Evolutionary conservation across 2,888 invertebrate species (phyloP).

Genomic region (Caenorhabditis zanzibari): DNA sequence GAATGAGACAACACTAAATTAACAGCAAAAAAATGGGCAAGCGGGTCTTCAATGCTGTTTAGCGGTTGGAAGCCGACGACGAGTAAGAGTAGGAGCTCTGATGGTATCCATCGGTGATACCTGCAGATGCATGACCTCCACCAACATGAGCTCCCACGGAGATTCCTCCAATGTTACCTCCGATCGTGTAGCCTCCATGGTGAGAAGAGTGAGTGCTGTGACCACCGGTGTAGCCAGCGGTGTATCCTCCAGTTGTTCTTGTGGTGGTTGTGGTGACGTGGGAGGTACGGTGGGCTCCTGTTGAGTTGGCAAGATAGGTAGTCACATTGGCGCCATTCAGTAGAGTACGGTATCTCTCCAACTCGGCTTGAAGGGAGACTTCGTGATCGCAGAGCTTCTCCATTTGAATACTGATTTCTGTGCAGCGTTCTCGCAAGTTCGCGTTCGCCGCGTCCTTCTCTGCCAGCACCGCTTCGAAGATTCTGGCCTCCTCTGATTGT

Average conservation of each 20-base stretch:
- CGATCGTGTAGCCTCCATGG: constrained; percentile 12
- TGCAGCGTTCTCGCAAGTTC: constrained; percentile 54
- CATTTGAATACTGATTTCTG: constrained; percentile 60
- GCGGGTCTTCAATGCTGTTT: neutral
- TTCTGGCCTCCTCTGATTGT: constrained; percentile 35
- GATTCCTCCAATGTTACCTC: constrained; percentile 41
- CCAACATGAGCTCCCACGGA: constrained; percentile 11
- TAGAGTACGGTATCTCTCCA: constrained; percentile 54
- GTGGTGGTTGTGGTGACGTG: constrained; percentile 30
- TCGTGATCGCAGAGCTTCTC: constrained; percentile 62
- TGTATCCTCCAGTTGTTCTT: constrained; percentile 35
- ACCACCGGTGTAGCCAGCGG: constrained; percentile 5
- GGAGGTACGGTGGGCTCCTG: constrained; percentile 4
- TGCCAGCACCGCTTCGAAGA: constrained; percentile 39
- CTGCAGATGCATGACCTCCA: constrained; percentile 5
- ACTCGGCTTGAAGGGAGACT: constrained; percentile 52
- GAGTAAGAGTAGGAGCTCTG: constrained; percentile 31
- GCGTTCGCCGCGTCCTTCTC: constrained; percentile 49
- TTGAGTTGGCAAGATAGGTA: constrained; percentile 36
- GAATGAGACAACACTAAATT: constrained; percentile 61
- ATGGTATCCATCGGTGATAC: constrained; percentile 21
- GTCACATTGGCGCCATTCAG: constrained; percentile 61
- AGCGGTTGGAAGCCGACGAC: constrained; percentile 15
- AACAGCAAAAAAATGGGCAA: constrained; percentile 1
- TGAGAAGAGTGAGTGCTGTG: no score